A percentile compares a stretch with the other conserved stretches of the same genome.
Conservation (phyloP, 2,113 vertebrate genomes). For the Pao palembangensis region DNA sequence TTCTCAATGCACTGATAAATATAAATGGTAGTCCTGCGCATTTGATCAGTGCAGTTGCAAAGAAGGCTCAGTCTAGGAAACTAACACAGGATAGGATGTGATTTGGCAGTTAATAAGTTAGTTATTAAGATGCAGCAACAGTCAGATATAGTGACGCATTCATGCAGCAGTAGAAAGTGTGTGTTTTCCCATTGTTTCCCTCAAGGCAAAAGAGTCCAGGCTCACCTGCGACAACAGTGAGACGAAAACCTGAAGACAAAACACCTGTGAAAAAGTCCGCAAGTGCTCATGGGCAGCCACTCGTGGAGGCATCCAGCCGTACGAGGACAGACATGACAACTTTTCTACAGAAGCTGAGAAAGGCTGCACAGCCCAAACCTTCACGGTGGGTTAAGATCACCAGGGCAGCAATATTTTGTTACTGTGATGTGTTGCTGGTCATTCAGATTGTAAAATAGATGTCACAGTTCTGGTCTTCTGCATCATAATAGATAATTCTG, state of each 20-base stretch:
- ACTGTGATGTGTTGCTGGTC: too few species aligned
- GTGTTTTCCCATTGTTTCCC: neutral
- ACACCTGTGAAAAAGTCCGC: slow-evolving; percentile 1
- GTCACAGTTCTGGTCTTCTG: too few species aligned
- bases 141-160: too few species aligned
- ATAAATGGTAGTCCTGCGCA: too few species aligned
- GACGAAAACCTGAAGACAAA: neutral
- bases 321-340: slow-evolving; percentile 13
- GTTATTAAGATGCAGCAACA: too few species aligned
- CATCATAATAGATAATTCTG: too few species aligned
- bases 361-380: slow-evolving; percentile 34
- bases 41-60: too few species aligned
- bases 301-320: neutral
- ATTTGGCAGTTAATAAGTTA: too few species aligned
- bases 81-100: too few species aligned
- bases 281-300: neutral
- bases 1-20: neutral
- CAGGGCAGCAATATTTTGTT: neutral
- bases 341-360: slow-evolving; percentile 62
- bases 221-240: neutral
- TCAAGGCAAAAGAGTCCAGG: slow-evolving; percentile 1
- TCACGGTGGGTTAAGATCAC: slow-evolving; percentile 44
- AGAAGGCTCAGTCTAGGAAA: too few species aligned
- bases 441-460: too few species aligned
- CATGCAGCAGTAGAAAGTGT: neutral